A percentile compares a stretch with the other conserved stretches of the same genome.
Conservation (phyloP, 2,797 vertebrate species). For the Mus spretus region DNA sequence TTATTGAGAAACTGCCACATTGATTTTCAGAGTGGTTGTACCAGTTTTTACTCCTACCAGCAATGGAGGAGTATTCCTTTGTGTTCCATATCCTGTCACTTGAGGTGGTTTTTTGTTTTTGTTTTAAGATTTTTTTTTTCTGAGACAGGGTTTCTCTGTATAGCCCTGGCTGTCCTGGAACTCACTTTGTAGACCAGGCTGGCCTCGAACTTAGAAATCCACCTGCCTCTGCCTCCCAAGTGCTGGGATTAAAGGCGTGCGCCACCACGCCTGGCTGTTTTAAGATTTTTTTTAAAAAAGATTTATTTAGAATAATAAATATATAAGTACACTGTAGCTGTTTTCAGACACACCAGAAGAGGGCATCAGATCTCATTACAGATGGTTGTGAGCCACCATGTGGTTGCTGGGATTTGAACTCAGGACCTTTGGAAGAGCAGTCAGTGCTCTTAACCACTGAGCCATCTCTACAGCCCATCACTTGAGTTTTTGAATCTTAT, state of each 20-base stretch:
- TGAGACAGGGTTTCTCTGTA: no score
- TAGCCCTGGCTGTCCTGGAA: no score
- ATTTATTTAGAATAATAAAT: no score
- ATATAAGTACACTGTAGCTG: not conserved
- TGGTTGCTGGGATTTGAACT: not conserved
- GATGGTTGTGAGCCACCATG: not conserved
- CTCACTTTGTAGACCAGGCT: no score
- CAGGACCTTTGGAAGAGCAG: not conserved
- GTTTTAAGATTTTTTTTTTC: not conserved
- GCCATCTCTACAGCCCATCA: not conserved
- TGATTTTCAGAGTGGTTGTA: not conserved
- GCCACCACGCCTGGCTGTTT: no score
- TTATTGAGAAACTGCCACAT: not conserved
- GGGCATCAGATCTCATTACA: not conserved
- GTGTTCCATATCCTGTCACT: not conserved
- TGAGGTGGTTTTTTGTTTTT: not conserved
- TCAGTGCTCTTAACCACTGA: not conserved
- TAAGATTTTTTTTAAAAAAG: not conserved
- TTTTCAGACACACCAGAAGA: not conserved
- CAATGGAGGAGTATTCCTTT: not conserved
- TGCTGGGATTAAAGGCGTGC: no score
- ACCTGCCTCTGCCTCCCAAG: no score
- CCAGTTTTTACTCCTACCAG: not conserved
- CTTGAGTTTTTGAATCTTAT: not conserved
- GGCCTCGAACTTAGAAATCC: no score